phyloP scores from a whole-genome alignment of 2,113 vertebrate genomes.

The Elachura formosa region DNA sequence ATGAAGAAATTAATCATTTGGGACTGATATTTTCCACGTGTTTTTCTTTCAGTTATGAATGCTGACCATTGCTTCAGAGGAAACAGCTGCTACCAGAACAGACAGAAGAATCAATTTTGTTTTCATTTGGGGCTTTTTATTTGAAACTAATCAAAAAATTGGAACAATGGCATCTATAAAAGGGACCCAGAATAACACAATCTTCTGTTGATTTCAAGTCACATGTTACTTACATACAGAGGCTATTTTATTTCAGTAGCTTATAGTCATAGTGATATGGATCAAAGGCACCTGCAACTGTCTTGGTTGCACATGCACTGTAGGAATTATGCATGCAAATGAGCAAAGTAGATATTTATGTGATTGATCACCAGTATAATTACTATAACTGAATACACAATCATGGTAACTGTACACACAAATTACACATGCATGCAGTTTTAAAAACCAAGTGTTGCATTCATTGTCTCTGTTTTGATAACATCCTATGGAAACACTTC shows the following conservation, averaged over 20 bases:
- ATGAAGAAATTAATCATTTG: neutral
- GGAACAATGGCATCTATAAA: conserved; percentile 39
- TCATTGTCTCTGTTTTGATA: neutral
- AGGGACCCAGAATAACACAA: conserved; percentile 32
- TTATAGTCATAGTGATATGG: conserved; percentile 9
- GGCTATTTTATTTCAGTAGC: conserved; percentile 5
- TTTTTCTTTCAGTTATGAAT: neutral
- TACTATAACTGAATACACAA: conserved; percentile 23
- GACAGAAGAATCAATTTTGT: neutral
- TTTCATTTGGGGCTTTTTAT: conserved; percentile 47
- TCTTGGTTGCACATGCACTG: conserved; percentile 50
- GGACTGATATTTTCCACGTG: neutral
- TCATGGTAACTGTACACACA: conserved; percentile 31
- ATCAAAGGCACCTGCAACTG: conserved; percentile 56
- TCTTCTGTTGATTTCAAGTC: conserved; percentile 1
- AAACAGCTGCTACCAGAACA: neutral
- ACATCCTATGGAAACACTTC: neutral
- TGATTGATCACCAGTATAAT: conserved; percentile 12
- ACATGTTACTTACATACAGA: conserved; percentile 20
- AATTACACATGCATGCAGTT: conserved; percentile 34
- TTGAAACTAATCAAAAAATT: conserved; percentile 25
- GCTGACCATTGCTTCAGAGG: neutral
- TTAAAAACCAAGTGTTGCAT: conserved; percentile 8
- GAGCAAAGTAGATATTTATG: neutral
- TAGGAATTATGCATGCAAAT: conserved; percentile 53